phyloP scores from a whole-genome alignment of 2,888 invertebrate genomes.

The Lasioglossum zephyrum region DNA sequence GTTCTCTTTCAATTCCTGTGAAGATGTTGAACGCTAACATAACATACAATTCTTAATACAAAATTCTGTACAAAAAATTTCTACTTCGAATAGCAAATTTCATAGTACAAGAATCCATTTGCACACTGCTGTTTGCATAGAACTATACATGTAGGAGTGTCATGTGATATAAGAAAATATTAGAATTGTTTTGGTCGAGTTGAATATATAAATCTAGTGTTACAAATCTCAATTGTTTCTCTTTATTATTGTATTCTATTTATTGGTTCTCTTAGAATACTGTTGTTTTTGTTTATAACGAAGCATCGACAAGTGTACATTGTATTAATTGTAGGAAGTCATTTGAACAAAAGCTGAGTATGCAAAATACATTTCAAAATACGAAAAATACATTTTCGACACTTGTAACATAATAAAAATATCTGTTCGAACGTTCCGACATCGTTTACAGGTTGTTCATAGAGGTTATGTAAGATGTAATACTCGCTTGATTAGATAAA shows the following conservation, averaged over 20 bases:
- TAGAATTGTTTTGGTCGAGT: neutral
- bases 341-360: neutral
- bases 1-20: neutral
- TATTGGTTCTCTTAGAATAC: neutral
- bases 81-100: neutral
- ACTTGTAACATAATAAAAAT: neutral
- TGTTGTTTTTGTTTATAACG: neutral
- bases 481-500: constrained; percentile 77
- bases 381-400: neutral
- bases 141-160: neutral
- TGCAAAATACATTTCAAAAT: neutral
- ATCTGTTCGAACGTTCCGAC: neutral
- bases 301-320: neutral
- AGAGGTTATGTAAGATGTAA: constrained; percentile 34
- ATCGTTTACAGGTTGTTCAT: neutral
- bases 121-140: neutral
- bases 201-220: neutral
- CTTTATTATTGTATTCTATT: neutral
- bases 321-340: neutral
- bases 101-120: neutral
- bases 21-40: neutral
- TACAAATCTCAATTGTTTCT: neutral
- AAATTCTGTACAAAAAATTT: neutral
- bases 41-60: neutral
- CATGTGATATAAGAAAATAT: neutral